A percentile compares a stretch with the other conserved stretches of the same genome.
phyloP scores from a whole-genome alignment of 2,113 vertebrate genomes.

The Labeo catla region DNA sequence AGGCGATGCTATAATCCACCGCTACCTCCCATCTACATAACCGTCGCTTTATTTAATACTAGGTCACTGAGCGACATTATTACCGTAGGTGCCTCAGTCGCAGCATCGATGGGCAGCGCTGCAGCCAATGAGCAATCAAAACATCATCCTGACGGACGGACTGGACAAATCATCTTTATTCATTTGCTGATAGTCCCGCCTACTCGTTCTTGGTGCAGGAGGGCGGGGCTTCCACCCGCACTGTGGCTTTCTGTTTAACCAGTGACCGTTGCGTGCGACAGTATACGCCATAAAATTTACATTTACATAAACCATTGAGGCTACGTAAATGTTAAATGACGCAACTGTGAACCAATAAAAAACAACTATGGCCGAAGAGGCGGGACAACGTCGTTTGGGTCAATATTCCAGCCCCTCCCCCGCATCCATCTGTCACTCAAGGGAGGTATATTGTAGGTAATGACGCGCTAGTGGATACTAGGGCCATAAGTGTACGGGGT shows the following conservation, averaged over 20 bases:
- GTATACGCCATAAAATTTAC: conserved; percentile 14
- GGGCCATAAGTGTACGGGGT: background rate
- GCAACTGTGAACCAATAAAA: background rate
- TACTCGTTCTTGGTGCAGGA: conserved; percentile 46
- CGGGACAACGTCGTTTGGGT: conserved; percentile 8
- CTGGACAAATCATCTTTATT: conserved; percentile 49
- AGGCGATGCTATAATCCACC: conserved; percentile 48
- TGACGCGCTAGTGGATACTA: background rate
- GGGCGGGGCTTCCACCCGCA: conserved; percentile 15
- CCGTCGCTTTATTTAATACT: conserved; percentile 60
- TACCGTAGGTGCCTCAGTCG: conserved; percentile 50
- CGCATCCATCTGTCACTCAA: conserved; percentile 38
- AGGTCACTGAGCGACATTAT: conserved; percentile 59
- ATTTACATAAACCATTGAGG: conserved; percentile 49
- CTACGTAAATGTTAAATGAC: background rate
- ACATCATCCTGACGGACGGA: background rate
- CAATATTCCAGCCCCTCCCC: conserved; percentile 12
- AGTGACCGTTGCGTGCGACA: conserved; percentile 66
- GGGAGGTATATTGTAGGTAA: background rate
- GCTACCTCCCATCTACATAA: conserved; percentile 45
- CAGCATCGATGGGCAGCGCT: conserved; percentile 4
- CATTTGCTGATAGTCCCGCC: conserved; percentile 50
- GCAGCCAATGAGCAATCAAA: conserved; percentile 57
- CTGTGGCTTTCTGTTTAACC: conserved; percentile 18
- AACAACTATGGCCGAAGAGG: background rate